phyloP scores from a whole-genome alignment of 1,140 invertebrate genomes.

The Papilio polyxenes region DNA sequence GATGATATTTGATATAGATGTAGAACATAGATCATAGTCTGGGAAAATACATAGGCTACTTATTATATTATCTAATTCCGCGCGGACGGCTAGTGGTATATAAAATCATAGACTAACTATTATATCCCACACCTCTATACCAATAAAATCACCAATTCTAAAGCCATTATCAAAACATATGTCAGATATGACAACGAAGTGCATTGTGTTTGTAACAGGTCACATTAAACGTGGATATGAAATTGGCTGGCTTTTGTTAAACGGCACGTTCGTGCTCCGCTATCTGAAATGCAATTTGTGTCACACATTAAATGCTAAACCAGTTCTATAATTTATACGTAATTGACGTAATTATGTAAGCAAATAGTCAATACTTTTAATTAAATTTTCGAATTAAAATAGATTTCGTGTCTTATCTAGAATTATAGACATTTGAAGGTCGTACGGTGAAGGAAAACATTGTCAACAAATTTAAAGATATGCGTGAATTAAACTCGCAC shows the following conservation, averaged over 20 bases:
- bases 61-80: too few species aligned
- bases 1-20: too few species aligned
- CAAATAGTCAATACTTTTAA: background rate
- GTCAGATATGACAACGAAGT: background rate
- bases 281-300: conserved; percentile 20
- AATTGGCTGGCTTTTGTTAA: conserved; percentile 34
- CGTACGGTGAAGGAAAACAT: too few species aligned
- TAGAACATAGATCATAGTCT: too few species aligned
- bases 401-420: background rate
- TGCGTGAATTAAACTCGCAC: too few species aligned
- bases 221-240: conserved; percentile 21
- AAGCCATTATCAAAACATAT: conserved; percentile 4
- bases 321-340: background rate
- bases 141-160: conserved; percentile 8
- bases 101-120: background rate
- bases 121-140: background rate
- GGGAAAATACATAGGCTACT: too few species aligned
- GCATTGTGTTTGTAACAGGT: background rate
- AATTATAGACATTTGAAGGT: too few species aligned
- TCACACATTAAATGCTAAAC: conserved; percentile 14
- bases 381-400: background rate
- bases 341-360: conserved; percentile 17
- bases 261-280: background rate
- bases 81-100: background rate
- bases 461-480: too few species aligned